Conservation (phyloP, 2,888 invertebrate species). For the Choreutis nemorana region DNA sequence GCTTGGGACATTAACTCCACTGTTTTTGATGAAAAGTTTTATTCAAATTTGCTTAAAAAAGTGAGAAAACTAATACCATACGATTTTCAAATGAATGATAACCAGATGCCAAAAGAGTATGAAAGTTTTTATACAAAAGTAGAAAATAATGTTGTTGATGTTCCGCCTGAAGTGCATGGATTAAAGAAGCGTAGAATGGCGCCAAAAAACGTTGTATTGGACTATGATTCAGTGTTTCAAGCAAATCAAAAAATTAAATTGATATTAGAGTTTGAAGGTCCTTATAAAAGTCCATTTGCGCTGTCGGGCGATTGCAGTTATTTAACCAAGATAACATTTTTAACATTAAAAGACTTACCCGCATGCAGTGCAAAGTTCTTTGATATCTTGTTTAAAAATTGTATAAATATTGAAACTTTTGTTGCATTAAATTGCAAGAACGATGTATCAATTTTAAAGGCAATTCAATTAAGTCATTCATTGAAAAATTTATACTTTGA, state of each 20-base stretch:
- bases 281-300: slow-evolving; percentile 19
- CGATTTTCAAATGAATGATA: slow-evolving; percentile 14
- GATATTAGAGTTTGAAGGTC: slow-evolving; percentile 22
- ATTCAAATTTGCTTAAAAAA: slow-evolving; percentile 19
- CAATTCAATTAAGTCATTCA: slow-evolving; percentile 23
- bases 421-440: slow-evolving; percentile 16
- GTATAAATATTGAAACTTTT: slow-evolving; percentile 32
- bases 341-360: slow-evolving; percentile 31
- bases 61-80: slow-evolving; percentile 19
- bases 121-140: slow-evolving; percentile 26
- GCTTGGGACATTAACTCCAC: slow-evolving; percentile 31
- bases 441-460: slow-evolving; percentile 7
- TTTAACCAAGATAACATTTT: slow-evolving; percentile 37
- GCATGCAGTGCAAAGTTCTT: slow-evolving; percentile 33
- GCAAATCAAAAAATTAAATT: slow-evolving; percentile 22
- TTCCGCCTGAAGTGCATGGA: slow-evolving; percentile 5
- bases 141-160: slow-evolving; percentile 6
- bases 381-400: slow-evolving; percentile 30
- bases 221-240: slow-evolving; percentile 32
- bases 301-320: slow-evolving; percentile 23
- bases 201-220: slow-evolving; percentile 18
- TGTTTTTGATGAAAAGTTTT: slow-evolving; percentile 32
- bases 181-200: slow-evolving; percentile 24
- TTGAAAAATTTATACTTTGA: slow-evolving; percentile 37
- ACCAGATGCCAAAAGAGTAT: slow-evolving; percentile 14